Conservation (phyloP, 2,888 invertebrate species). For the Xylota sylvarum region DNA sequence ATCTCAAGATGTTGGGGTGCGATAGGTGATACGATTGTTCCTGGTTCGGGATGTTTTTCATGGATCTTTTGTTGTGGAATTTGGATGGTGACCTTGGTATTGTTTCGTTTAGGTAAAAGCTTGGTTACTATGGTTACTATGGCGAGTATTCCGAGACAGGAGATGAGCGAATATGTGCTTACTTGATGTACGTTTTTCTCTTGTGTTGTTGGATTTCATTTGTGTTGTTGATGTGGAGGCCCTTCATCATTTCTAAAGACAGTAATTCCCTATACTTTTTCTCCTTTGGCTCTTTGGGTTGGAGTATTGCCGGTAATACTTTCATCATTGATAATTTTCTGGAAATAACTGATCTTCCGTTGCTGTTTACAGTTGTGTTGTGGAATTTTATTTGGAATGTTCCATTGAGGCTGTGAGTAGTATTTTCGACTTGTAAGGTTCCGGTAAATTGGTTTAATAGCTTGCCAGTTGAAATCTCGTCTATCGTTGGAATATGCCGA, state of each 20-base stretch:
- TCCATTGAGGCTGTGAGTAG: constrained; percentile 32
- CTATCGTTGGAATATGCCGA: no score
- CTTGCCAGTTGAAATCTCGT: no score
- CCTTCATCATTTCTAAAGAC: constrained; percentile 27
- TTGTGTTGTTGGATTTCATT: not conserved
- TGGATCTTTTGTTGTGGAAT: no score
- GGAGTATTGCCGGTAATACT: constrained; percentile 46
- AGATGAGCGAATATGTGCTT: no score
- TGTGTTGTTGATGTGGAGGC: constrained; percentile 49
- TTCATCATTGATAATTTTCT: constrained; percentile 39
- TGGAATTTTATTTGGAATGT: constrained; percentile 55
- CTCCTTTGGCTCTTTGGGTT: constrained; percentile 46
- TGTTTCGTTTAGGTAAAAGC: no score
- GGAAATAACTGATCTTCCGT: constrained; percentile 43
- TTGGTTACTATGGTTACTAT: no score
- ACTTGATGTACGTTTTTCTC: no score
- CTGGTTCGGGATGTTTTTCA: no score
- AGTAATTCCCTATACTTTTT: not conserved
- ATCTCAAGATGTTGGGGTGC: constrained; percentile 3
- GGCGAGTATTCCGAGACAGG: no score
- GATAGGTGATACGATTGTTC: constrained; percentile 10
- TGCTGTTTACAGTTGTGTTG: constrained; percentile 46
- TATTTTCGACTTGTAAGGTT: constrained; percentile 17
- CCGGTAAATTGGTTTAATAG: no score
- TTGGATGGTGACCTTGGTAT: no score